A percentile compares a stretch with the other conserved stretches of the same genome.
phyloP scores from a whole-genome alignment of 64 coral and sea anemone genomes.

The Pocillopora verrucosa region DNA sequence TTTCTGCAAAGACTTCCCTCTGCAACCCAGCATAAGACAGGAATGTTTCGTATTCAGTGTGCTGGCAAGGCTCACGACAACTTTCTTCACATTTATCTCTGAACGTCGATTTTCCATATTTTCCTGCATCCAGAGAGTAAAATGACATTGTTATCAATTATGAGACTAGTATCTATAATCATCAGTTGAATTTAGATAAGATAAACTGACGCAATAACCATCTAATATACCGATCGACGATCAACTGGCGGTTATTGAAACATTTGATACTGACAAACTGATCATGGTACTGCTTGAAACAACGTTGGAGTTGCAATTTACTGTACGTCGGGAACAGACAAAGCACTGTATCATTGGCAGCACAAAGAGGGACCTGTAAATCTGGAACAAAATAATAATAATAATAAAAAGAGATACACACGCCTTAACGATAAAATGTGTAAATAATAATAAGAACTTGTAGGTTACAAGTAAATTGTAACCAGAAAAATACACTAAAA shows the following conservation, averaged over 20 bases:
- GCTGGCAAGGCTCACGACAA: conserved; percentile 4
- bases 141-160: background rate
- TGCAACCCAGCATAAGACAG: conserved; percentile 4
- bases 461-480: background rate
- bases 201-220: too few species aligned
- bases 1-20: conserved; percentile 11
- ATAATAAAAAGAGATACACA: background rate
- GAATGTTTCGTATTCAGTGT: conserved; percentile 8
- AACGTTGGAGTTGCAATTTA: background rate
- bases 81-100: background rate
- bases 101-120: background rate
- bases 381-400: background rate
- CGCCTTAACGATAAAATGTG: background rate
- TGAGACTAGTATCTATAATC: background rate
- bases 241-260: too few species aligned
- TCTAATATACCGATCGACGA: too few species aligned
- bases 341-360: background rate
- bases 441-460: background rate
- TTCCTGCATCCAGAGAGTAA: background rate
- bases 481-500: background rate
- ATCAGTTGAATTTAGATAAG: background rate
- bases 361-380: background rate
- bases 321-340: conserved; percentile 6
- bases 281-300: background rate
- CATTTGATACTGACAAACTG: background rate